Conservation (phyloP, 2,888 invertebrate species). For the Boloria euphrosyne region DNA sequence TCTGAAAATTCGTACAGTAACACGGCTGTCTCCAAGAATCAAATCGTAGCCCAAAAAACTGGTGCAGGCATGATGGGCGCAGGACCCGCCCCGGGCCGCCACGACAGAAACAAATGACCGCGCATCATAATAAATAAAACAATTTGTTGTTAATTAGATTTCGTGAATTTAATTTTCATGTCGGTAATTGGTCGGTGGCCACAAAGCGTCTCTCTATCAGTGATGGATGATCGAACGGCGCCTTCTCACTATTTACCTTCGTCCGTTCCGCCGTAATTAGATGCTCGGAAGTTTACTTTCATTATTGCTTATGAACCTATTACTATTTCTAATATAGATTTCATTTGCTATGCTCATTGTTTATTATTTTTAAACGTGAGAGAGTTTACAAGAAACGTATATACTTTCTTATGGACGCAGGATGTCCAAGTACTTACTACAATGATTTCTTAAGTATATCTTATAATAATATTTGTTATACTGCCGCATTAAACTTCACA, state of each 20-base stretch:
- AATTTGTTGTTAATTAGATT: constrained; percentile 83
- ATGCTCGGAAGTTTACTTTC: constrained; percentile 78
- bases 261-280: constrained; percentile 71
- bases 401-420: too few relatives aligned
- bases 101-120: constrained; percentile 80
- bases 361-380: constrained; percentile 44
- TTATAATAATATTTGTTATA: too few relatives aligned
- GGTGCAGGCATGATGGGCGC: constrained; percentile 54
- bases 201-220: constrained; percentile 78
- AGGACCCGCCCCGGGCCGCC: constrained; percentile 71
- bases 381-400: constrained; percentile 6
- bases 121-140: constrained; percentile 83
- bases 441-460: too few relatives aligned
- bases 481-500: too few relatives aligned
- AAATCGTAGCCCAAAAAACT: constrained; percentile 53
- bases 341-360: constrained; percentile 58
- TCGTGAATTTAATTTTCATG: constrained; percentile 83
- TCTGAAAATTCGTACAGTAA: constrained; percentile 43
- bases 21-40: constrained; percentile 47
- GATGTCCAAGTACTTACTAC: too few relatives aligned
- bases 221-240: constrained; percentile 80
- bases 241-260: constrained; percentile 77
- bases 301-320: constrained; percentile 74
- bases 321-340: constrained; percentile 76
- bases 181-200: constrained; percentile 81